A percentile compares a stretch with the other conserved stretches of the same genome.
Conservation (phyloP, 1,140 invertebrate species). For the Ips nitidus region DNA sequence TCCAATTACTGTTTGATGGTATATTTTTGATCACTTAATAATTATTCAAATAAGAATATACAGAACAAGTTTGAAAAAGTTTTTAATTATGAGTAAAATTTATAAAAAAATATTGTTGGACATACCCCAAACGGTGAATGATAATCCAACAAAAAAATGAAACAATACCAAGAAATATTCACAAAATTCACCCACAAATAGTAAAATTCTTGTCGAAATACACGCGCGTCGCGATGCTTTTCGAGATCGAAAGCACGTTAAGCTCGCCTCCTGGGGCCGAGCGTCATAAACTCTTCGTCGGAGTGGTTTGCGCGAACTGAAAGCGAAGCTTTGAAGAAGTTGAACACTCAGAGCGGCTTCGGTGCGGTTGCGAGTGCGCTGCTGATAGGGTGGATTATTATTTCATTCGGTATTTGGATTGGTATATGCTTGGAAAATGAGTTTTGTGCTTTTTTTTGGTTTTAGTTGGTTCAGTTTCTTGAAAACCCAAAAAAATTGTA, state of each 20-base stretch:
- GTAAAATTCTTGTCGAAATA: not conserved
- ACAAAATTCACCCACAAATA: not conserved
- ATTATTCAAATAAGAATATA: too few species aligned
- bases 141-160: slow-evolving; percentile 3
- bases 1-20: too few species aligned
- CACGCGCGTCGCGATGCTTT: not conserved
- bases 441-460: too few species aligned
- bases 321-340: slow-evolving; percentile 2
- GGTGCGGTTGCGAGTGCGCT: slow-evolving; percentile 25
- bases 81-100: too few species aligned
- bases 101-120: too few species aligned
- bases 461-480: too few species aligned
- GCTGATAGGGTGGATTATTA: slow-evolving; percentile 6
- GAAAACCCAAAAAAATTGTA: too few species aligned
- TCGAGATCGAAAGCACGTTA: slow-evolving; percentile 27
- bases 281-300: slow-evolving; percentile 32
- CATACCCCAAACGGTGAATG: not conserved
- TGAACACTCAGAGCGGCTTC: not conserved
- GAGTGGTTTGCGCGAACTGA: slow-evolving; percentile 24
- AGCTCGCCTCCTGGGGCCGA: slow-evolving; percentile 16
- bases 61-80: too few species aligned
- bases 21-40: too few species aligned
- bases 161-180: not conserved
- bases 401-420: not conserved
- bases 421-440: not conserved